Evolutionary conservation across 2,888 invertebrate genomes (phyloP).

Genomic region (Orchestes rusci): DNA sequence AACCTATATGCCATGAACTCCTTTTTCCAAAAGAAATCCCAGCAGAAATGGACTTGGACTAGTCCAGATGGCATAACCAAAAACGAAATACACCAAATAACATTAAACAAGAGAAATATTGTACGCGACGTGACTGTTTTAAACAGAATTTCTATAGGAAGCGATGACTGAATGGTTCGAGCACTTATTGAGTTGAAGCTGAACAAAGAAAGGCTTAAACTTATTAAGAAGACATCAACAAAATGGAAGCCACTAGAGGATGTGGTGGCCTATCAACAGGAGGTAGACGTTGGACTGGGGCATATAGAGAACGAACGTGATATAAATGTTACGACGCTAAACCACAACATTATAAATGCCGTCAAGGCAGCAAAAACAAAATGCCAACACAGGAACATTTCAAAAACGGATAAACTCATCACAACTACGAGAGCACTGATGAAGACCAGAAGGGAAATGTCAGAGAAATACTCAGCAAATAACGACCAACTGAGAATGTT

Average conservation of each 20-base stretch:
- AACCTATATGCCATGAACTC: neutral
- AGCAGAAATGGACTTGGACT: conserved; percentile 6
- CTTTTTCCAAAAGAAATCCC: conserved; percentile 3
- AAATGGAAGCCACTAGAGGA: conserved; percentile 1
- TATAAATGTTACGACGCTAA: conserved; percentile 3
- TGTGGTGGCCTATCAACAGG: neutral
- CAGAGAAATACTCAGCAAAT: conserved; percentile 1
- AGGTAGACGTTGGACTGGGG: conserved; percentile 2
- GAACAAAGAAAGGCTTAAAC: conserved; percentile 5
- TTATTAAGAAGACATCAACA: conserved; percentile 4
- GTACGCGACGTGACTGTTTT: conserved; percentile 4
- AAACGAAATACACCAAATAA: conserved; percentile 7
- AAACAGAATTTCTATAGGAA: conserved; percentile 3
- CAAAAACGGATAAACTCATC: neutral
- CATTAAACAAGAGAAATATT: conserved; percentile 4
- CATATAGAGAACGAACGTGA: conserved; percentile 3
- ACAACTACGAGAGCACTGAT: neutral
- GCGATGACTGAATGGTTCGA: neutral
- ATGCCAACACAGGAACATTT: neutral
- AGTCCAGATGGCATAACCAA: conserved; percentile 1
- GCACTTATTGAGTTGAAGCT: conserved; percentile 1
- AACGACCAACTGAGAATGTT: neutral
- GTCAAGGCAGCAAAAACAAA: conserved; percentile 3
- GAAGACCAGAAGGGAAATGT: neutral
- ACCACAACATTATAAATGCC: conserved; percentile 3